Percentiles rank a stretch among this genome's conserved stretches.
Evolutionary conservation across 2,888 invertebrate species (phyloP).

Genomic region (Pammene aurita): DNA sequence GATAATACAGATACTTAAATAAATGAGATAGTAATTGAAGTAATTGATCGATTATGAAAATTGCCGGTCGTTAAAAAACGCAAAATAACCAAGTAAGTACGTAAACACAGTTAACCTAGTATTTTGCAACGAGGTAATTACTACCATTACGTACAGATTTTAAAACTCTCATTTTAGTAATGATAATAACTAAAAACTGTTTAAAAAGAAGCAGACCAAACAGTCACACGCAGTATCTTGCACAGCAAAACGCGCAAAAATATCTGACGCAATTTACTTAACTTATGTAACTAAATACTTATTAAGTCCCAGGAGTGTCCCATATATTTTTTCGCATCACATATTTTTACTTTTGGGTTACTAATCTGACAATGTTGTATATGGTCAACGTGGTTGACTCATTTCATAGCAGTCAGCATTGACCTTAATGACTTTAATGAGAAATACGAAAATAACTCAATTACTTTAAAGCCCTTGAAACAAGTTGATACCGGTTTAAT

Average conservation of each 20-base stretch:
- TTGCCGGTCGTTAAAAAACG: constrained; percentile 8
- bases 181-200: background rate
- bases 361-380: no score
- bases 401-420: constrained; percentile 1
- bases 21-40: constrained; percentile 15
- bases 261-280: no score
- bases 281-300: no score
- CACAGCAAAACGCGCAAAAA: no score
- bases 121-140: constrained; percentile 12
- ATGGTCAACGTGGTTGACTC: no score
- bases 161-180: background rate
- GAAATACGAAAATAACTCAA: constrained; percentile 17
- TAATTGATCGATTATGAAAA: constrained; percentile 19
- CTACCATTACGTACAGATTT: constrained; percentile 6
- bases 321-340: no score
- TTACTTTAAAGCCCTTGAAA: constrained; percentile 30
- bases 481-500: no score
- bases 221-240: no score
- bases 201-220: no score
- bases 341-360: no score
- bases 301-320: no score
- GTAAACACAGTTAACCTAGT: constrained; percentile 13
- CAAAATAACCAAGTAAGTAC: constrained; percentile 4
- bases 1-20: background rate
- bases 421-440: constrained; percentile 17